Percentiles rank a stretch among this genome's conserved stretches.
phyloP scores from a whole-genome alignment of 1,140 invertebrate species.

The Euwallacea fornicatus region DNA sequence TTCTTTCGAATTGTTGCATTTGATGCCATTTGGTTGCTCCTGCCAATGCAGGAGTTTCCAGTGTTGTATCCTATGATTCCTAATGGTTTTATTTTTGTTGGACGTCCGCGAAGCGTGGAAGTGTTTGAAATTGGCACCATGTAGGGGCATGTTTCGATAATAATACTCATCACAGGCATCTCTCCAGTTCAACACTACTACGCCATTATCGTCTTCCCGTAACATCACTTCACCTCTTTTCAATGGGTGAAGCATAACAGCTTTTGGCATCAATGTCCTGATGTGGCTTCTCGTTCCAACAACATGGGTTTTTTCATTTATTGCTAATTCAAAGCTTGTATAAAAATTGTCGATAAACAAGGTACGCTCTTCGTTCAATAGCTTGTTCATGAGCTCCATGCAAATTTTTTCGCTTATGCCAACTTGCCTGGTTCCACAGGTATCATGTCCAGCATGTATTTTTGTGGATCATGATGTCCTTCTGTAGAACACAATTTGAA shows the following conservation, averaged over 20 bases:
- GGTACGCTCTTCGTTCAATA: conserved; percentile 39
- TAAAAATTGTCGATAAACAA: conserved; percentile 46
- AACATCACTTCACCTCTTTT: conserved; percentile 50
- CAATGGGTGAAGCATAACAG: conserved; percentile 49
- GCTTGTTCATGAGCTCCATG: conserved; percentile 34
- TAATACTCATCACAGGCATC: conserved; percentile 54
- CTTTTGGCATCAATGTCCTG: conserved; percentile 33
- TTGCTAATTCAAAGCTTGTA: background rate
- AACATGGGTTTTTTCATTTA: background rate
- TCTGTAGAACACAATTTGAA: conserved; percentile 41
- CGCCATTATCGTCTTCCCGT: conserved; percentile 49
- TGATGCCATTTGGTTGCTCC: conserved; percentile 51
- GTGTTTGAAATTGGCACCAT: background rate
- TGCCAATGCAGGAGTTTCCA: conserved; percentile 39
- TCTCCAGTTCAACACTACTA: conserved; percentile 54
- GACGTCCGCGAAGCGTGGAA: background rate
- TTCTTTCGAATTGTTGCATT: conserved; percentile 50
- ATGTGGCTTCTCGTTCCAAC: conserved; percentile 22
- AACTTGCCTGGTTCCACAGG: conserved; percentile 2
- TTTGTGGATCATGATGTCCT: conserved; percentile 38
- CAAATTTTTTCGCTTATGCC: conserved; percentile 37
- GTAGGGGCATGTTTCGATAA: conserved; percentile 50
- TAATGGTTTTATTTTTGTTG: background rate
- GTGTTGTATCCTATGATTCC: background rate
- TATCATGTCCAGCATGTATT: conserved; percentile 38